Evolutionary conservation across 1,140 invertebrate genomes (phyloP), one percentile per base, ranked within the genome.

Genomic region (Lepidostoma basale): DNA sequence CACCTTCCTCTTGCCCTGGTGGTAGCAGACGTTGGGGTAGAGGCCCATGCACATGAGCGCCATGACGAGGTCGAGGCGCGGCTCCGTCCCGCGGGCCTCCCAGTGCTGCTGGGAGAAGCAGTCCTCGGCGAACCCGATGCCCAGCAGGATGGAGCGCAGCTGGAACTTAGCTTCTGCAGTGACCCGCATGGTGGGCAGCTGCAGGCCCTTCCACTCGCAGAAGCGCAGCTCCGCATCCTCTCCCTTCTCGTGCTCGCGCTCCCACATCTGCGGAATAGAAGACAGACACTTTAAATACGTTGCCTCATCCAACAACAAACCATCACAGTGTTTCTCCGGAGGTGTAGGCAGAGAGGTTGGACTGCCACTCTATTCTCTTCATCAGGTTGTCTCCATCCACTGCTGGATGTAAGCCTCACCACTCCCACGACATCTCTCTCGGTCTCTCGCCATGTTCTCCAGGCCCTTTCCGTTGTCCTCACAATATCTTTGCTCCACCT

Each of bases 21-120:
- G 95, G 74, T 88, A 91, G 77, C 96, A 98, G 3, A 99, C 93
- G 81, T 99, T 99, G 0, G 97, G 97, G 83, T 98, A 98, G 1
- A 97, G 85, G 2, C 97, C 97, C 84, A 95, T 89, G 67, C 90
- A 91, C 67, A 98, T 85, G 14, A 98, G 81, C 0, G 92, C 93
- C 42, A 94, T 89, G 0, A 98, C 88, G 33, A 92, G 83, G 77
- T 98, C 96, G 16, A 99, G 80, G 47, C 88, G 89, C 0, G 89
- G 85, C 79, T 98, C 94, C 0, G 90, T 85, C 0, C 89, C 90
- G 62, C 85, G 84, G 18, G 90, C 89, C 76, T 94, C 89, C 81
- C 95, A 92, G 12, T 87, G 82, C 60, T 90, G 83, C 0, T 90
- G 87, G 3, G 86, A 75, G 75, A 97, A 86, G 62, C 89, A 88